phyloP scores from a whole-genome alignment of 2,888 invertebrate genomes.

The Lasioglossum zephyrum region DNA sequence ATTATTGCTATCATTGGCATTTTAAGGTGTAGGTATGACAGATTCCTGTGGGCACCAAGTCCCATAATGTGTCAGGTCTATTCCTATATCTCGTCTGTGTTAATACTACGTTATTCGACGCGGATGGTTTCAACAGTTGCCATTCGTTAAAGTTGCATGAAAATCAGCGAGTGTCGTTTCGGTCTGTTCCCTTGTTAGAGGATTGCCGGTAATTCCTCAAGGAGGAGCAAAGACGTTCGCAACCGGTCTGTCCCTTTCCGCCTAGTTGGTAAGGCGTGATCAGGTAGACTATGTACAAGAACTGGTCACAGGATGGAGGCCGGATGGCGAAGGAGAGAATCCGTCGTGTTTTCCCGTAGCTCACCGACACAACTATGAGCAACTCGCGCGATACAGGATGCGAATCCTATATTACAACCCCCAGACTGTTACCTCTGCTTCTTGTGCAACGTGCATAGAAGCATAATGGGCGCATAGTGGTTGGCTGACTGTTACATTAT shows the following conservation, averaged over 20 bases:
- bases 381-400: slow-evolving; percentile 62
- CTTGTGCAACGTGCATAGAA: slow-evolving; percentile 75
- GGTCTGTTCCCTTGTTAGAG: neutral
- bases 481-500: slow-evolving; percentile 81
- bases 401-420: slow-evolving; percentile 69
- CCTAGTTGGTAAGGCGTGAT: neutral
- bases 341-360: slow-evolving; percentile 38
- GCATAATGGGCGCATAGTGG: slow-evolving; percentile 80
- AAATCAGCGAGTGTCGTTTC: neutral
- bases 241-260: neutral
- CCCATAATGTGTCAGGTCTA: no score
- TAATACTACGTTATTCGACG: no score
- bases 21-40: no score
- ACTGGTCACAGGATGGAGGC: neutral
- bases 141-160: neutral
- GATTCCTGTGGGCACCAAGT: no score
- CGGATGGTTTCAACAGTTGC: neutral
- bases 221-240: slow-evolving; percentile 30
- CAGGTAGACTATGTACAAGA: slow-evolving; percentile 20
- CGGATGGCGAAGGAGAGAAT: slow-evolving; percentile 16
- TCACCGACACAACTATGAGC: slow-evolving; percentile 50
- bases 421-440: slow-evolving; percentile 67
- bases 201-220: slow-evolving; percentile 50
- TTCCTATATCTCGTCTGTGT: no score
- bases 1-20: no score